Base-by-base conservation (phyloP, 2,797 vertebrate genomes). In the Sebastes trivittatus region DNA sequence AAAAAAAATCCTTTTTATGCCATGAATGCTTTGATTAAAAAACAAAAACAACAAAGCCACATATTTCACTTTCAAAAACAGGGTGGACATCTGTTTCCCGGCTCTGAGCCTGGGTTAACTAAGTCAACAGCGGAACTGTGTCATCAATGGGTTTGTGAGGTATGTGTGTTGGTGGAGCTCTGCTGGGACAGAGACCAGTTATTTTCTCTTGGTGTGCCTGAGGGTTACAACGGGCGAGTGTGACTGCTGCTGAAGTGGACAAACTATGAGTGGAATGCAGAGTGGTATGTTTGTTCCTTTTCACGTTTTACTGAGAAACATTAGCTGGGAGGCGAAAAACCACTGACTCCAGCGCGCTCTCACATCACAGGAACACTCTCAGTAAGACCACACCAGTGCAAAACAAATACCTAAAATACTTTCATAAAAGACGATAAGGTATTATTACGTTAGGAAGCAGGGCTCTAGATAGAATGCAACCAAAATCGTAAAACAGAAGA, bases 241-340 rank as follows among this genome's bases (percentile, higher is more conserved):
- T 55, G 34, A n/a, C 22, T 7, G 49, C 49, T 18, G 49, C n/a
- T 36, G 0, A 65, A 76, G 66, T 16, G 74, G 56, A 68, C 52
- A 34, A 82, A 76, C 66, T 87, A 91, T 87, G 75, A 61, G 16
- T 52, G 88, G 88, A 90, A 90, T 89, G 82, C 22, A 59, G 65
- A 3, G 54, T 14, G 36, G 76, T 38, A 75, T 81, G 80, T 76
- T 54, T n/a, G 36, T 18, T 46, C 55, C 64, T 67, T 67, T 77
- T 82, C 49, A 71, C 72, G 9, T 69, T 72, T 70, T 70, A 83
- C 38, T 59, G 61, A 75, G 49, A 80, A 78, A 75, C 64, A 8
- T 55, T 11, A 34, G 30, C 62, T 20, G 34, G 34, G 64, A 61
- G 36, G 32, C 16, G 49, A 14, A 61, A 60, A 74, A 22, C 27